Evolutionary conservation across 1,140 invertebrate genomes (phyloP).

Genomic region (Micrasema minimum): DNA sequence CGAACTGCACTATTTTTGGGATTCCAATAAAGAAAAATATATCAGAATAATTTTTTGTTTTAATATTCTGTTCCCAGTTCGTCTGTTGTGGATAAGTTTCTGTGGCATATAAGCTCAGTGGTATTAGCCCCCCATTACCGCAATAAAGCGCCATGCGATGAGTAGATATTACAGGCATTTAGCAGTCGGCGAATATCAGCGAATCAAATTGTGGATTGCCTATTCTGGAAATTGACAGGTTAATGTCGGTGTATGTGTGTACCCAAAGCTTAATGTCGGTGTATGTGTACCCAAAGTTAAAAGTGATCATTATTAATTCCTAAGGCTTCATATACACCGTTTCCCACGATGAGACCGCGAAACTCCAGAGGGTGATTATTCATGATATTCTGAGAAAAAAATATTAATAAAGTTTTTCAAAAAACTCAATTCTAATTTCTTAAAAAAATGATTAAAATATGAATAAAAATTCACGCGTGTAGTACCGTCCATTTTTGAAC

Average conservation of each 20-base stretch:
- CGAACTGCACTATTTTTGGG: not conserved
- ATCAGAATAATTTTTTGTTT: not conserved
- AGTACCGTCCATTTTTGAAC: too few relatives aligned
- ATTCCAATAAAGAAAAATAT: not conserved
- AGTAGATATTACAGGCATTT: too few relatives aligned
- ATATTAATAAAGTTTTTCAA: too few relatives aligned
- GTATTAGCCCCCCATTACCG: conserved; percentile 11
- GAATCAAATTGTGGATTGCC: not conserved
- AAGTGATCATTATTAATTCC: not conserved
- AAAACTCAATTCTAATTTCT: too few relatives aligned
- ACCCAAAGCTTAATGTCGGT: not conserved
- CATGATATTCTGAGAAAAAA: too few relatives aligned
- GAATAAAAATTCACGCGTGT: too few relatives aligned
- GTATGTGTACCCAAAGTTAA: not conserved
- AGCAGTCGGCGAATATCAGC: conserved; percentile 7
- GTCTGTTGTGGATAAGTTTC: not conserved
- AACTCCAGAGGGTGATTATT: too few relatives aligned
- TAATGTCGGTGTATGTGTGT: not conserved
- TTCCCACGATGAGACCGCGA: too few relatives aligned
- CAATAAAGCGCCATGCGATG: not conserved
- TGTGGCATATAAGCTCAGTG: not conserved
- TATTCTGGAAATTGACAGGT: conserved; percentile 3
- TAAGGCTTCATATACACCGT: too few relatives aligned
- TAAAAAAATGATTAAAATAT: too few relatives aligned
- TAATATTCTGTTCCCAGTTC: not conserved